A percentile compares a stretch with the other conserved stretches of the same genome.
Conservation (phyloP, 1,140 invertebrate genomes). For the Caenorhabditis latens region DNA sequence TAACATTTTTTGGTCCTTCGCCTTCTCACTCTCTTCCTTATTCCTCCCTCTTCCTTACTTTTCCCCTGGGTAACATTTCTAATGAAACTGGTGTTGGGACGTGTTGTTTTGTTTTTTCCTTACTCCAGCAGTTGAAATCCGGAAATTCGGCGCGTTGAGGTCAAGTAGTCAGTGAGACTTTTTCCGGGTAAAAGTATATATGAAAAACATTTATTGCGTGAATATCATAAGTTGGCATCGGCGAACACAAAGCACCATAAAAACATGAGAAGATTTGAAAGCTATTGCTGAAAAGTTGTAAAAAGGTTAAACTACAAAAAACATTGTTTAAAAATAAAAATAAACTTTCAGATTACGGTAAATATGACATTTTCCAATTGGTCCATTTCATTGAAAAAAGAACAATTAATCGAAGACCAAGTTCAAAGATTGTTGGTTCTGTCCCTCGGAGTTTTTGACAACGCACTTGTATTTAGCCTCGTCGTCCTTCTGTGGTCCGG, state of each 20-base stretch:
- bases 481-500: slow-evolving; percentile 75
- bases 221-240: no score
- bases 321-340: neutral
- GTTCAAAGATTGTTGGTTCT: slow-evolving; percentile 75
- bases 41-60: slow-evolving; percentile 14
- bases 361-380: neutral
- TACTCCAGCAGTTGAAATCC: slow-evolving; percentile 4
- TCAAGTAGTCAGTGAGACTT: neutral
- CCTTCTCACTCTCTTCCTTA: neutral
- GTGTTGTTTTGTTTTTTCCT: slow-evolving; percentile 42
- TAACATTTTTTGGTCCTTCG: slow-evolving; percentile 17
- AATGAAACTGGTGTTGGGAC: slow-evolving; percentile 19
- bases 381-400: neutral
- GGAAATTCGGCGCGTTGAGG: neutral
- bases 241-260: neutral
- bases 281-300: neutral
- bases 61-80: slow-evolving; percentile 50
- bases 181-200: no score
- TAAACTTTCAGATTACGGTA: neutral
- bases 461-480: slow-evolving; percentile 77
- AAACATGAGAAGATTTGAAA: neutral
- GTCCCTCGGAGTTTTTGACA: slow-evolving; percentile 75
- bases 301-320: neutral
- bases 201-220: no score
- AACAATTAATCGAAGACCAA: slow-evolving; percentile 71